Base-by-base conservation (phyloP, 53 echinoderm and acorn worm species). In the Echinometra lucunter region DNA sequence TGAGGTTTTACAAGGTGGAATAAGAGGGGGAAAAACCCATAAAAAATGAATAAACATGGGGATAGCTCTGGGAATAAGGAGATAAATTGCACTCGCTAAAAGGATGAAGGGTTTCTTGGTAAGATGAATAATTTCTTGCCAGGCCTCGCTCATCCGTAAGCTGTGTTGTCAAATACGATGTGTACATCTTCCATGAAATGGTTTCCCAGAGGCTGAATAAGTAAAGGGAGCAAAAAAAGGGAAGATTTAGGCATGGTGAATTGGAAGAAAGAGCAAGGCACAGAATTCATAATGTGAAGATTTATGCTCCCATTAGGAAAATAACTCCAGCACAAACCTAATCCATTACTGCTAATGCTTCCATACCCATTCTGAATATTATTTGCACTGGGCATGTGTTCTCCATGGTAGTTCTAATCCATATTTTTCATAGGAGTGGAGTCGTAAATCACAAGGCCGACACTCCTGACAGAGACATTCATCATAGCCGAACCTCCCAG, bases 291-390 rank as follows among this genome's bases (percentile, higher is more conserved):
- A 45, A 85, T 25, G 35, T 47, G 45, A 47, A 49, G 85, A 85
- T 85, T 85, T 47, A 85, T 85, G 28, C 7, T n/a, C 27, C 85
- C 85, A 85, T 85, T 85, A 85, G 85, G 12, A 15, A 85, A 85
- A 85, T 85, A 85, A 49, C 85, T 85, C 49, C 85, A 85, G 49
- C 12, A 21, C 45, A 85, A 85, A 85, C n/a, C 42, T 19, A 53
- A 42, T 49, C 11, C 85, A 25, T 83, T 25, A 45, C 47, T n/a
- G 85, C 47, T 83, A 47, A 83, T 83, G 85, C 85, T 47, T 83
- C 45, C 47, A 12, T 40, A 45, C 45, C 47, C 49, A 47, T 85
- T 30, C 27, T 3, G 19, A 18, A 85, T 49, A 85, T 85, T 37
- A 83, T 49, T 85, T 49, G n/a, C 27, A 45, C 13, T n/a, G 85